Conservation (phyloP, 37 sponge, comb jelly and placozoan species). For the Ephydatia muelleri region DNA sequence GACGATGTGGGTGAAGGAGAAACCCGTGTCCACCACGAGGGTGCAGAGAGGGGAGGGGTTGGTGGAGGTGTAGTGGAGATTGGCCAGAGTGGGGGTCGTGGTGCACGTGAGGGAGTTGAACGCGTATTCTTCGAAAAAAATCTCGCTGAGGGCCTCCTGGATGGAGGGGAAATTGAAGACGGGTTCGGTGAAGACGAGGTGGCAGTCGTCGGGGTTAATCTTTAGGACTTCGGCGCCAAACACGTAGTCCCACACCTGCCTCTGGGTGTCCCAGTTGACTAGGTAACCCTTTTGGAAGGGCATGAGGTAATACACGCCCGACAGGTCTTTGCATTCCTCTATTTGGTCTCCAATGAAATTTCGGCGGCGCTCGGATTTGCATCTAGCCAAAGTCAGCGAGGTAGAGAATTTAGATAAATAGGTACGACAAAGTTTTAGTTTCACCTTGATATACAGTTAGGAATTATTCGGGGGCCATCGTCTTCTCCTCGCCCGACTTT, state of each 20-base stretch:
- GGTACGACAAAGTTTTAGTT: too few species aligned
- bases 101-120: constrained; percentile 75
- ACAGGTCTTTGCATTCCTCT: constrained; percentile 89
- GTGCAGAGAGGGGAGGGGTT: constrained; percentile 53
- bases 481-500: constrained; percentile 65
- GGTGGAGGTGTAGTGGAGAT: constrained; percentile 45
- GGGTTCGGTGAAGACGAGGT: constrained; percentile 90
- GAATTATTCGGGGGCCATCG: constrained; percentile 50
- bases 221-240: constrained; percentile 58
- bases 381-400: too few species aligned
- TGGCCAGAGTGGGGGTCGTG: constrained; percentile 69
- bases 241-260: constrained; percentile 91
- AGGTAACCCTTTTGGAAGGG: constrained; percentile 96
- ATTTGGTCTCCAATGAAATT: constrained; percentile 86
- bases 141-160: constrained; percentile 85
- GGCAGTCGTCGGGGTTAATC: constrained; percentile 37
- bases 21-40: constrained; percentile 89
- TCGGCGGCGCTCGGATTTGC: constrained; percentile 84
- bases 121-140: constrained; percentile 92
- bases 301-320: constrained; percentile 81
- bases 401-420: too few species aligned
- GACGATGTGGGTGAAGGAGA: constrained; percentile 95
- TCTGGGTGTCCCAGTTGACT: constrained; percentile 95
- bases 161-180: constrained; percentile 92
- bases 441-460: constrained; percentile 85